These are phyloP conservation scores for Limnephilus rhombicus DNA, from an alignment of 2,888 invertebrate genomes.

Conservation along the genomic window DNA sequence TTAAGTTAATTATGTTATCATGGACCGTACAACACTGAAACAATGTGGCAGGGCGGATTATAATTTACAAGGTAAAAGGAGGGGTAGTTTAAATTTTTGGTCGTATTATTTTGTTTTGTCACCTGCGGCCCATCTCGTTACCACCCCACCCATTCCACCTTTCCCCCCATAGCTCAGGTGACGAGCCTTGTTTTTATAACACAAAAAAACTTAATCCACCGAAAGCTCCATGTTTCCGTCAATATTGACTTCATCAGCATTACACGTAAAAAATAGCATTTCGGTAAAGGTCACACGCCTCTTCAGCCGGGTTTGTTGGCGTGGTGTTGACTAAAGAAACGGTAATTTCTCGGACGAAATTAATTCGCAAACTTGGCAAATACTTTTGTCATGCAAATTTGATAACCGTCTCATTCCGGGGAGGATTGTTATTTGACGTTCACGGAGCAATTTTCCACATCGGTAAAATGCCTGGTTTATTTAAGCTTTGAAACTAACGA, in stretches of 20 bases:
- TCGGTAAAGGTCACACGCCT: conserved; percentile 50
- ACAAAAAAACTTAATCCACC: conserved; percentile 5
- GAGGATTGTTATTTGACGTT: conserved; percentile 37
- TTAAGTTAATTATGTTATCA: neutral
- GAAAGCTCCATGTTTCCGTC: conserved; percentile 46
- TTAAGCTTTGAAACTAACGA: conserved; percentile 6
- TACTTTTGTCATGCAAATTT: conserved; percentile 46
- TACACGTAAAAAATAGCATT: conserved; percentile 61
- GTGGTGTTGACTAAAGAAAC: conserved; percentile 32
- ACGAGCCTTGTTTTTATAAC: conserved; percentile 1
- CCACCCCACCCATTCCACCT: no score
- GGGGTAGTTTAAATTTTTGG: neutral
- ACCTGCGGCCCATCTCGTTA: neutral
- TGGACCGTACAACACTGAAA: neutral
- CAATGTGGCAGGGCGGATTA: neutral
- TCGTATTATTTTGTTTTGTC: neutral
- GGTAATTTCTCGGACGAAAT: conserved; percentile 46
- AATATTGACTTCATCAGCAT: conserved; percentile 61
- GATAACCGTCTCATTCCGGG: conserved; percentile 28
- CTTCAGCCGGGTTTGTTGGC: conserved; percentile 1
- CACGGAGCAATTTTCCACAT: conserved; percentile 30
- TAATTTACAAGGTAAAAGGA: neutral
- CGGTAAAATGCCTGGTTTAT: conserved; percentile 11
- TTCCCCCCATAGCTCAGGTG: neutral
- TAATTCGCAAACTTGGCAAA: conserved; percentile 33